A percentile compares a stretch with the other conserved stretches of the same genome.
Evolutionary conservation across 2,797 vertebrate species (phyloP).

Genomic region (Gallinago stenura): DNA sequence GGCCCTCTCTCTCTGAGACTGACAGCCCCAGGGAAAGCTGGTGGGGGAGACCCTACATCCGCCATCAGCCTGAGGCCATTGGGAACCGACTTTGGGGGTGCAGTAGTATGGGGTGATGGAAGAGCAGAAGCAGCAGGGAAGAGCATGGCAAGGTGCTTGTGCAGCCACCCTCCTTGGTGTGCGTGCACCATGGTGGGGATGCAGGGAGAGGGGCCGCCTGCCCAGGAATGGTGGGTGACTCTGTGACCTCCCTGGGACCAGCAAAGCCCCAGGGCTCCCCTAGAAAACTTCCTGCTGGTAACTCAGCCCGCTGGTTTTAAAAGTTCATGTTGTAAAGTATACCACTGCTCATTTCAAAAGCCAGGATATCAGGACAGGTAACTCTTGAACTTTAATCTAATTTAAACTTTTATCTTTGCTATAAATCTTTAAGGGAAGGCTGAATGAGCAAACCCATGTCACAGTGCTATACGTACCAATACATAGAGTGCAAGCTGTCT

Average conservation of each 20-base stretch:
- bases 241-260: neutral
- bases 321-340: neutral
- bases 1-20: neutral
- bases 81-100: fast-evolving
- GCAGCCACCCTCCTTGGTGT: neutral
- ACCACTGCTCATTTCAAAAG: neutral
- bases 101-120: neutral
- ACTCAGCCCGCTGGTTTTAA: neutral
- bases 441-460: neutral
- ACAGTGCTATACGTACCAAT: neutral
- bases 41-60: neutral
- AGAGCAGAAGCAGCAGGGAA: neutral
- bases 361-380: neutral
- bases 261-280: neutral
- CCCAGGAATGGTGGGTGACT: neutral
- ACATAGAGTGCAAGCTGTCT: neutral
- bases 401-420: neutral
- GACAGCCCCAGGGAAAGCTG: neutral
- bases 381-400: neutral
- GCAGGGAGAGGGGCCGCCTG: neutral
- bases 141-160: neutral
- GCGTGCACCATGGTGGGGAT: neutral
- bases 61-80: neutral
- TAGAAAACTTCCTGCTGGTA: neutral
- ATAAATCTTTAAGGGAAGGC: neutral